A percentile compares a stretch with the other conserved stretches of the same genome.
phyloP scores from a whole-genome alignment of 2,888 invertebrate genomes.

The Drepana falcataria region DNA sequence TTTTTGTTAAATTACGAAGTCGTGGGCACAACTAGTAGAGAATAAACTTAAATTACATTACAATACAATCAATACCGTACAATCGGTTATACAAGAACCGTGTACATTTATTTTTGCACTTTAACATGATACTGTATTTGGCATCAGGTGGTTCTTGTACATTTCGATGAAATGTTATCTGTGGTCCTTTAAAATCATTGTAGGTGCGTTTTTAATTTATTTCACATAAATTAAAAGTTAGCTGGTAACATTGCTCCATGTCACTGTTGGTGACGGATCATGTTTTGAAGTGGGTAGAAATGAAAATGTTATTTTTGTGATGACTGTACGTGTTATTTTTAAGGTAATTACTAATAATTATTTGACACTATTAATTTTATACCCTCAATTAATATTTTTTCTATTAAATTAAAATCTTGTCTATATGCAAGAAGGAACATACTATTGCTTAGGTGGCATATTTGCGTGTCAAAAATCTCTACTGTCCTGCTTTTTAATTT shows the following conservation, averaged over 20 bases:
- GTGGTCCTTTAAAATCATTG: slow-evolving; percentile 1
- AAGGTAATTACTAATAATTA: slow-evolving; percentile 54
- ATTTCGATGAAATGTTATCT: too few species aligned
- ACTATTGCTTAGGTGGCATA: slow-evolving; percentile 71
- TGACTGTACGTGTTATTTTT: slow-evolving; percentile 70
- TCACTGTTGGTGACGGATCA: slow-evolving; percentile 64
- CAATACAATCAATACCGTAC: too few species aligned
- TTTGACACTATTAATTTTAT: background rate
- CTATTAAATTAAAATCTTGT: background rate
- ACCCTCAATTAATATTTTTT: background rate
- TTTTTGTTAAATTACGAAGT: too few species aligned
- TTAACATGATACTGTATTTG: too few species aligned
- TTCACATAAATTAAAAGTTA: slow-evolving; percentile 3
- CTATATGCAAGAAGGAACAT: slow-evolving; percentile 16
- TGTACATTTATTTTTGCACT: too few species aligned
- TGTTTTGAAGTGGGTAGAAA: slow-evolving; percentile 72
- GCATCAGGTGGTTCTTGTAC: too few species aligned
- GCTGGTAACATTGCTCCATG: slow-evolving; percentile 4
- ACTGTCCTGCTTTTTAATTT: slow-evolving; percentile 22
- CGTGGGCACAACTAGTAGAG: too few species aligned
- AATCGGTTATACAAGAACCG: too few species aligned
- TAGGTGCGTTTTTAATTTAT: slow-evolving; percentile 19
- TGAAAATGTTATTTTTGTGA: slow-evolving; percentile 74
- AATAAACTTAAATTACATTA: too few species aligned
- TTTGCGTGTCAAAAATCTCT: slow-evolving; percentile 51